Percentiles rank a stretch among this genome's conserved stretches.
These are phyloP conservation scores for Molanna angustata DNA, from an alignment of 2,888 invertebrate genomes.

Conservation along the genomic window DNA sequence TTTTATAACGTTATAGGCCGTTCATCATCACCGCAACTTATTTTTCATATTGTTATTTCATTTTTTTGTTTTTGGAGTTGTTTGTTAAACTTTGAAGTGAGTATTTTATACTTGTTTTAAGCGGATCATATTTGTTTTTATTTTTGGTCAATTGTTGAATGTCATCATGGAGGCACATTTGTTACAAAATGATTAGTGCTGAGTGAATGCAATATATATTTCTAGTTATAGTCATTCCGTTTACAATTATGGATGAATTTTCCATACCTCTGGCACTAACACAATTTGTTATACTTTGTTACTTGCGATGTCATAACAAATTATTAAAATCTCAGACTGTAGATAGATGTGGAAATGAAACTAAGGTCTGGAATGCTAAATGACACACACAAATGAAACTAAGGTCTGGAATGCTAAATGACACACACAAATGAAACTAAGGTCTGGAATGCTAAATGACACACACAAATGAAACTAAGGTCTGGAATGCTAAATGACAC, in stretches of 20 bases:
- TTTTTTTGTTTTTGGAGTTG: conserved; percentile 27
- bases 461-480: too few species aligned
- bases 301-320: too few species aligned
- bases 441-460: too few species aligned
- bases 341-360: too few species aligned
- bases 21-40: conserved; percentile 21
- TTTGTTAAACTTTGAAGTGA: conserved; percentile 32
- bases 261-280: too few species aligned
- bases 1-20: conserved; percentile 16
- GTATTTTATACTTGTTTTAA: conserved; percentile 32
- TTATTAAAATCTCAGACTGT: too few species aligned
- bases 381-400: too few species aligned
- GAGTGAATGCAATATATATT: conserved; percentile 10
- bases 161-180: conserved; percentile 10
- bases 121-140: conserved; percentile 14
- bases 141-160: conserved; percentile 28
- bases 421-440: too few species aligned
- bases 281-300: too few species aligned
- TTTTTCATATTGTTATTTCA: conserved; percentile 23
- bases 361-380: too few species aligned
- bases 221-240: conserved; percentile 8
- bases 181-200: conserved; percentile 5
- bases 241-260: neutral
- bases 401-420: too few species aligned
- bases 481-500: too few species aligned